These are phyloP conservation scores for Nomada ferruginata DNA, from an alignment of 2,888 invertebrate species.

Conservation along the genomic window DNA sequence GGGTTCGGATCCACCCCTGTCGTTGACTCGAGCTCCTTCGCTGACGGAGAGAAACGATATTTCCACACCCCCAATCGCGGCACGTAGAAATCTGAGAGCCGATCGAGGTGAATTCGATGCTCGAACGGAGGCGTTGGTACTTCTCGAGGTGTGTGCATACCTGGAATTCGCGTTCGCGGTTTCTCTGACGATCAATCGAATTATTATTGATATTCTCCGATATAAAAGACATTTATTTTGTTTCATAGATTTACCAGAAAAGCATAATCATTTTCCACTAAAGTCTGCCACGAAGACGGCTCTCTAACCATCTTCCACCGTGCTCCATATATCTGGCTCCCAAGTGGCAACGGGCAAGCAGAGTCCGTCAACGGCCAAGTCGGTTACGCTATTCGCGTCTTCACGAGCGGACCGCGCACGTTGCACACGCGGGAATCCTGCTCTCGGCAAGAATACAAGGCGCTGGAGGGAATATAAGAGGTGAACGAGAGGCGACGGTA, in stretches of 20 bases:
- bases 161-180: too few species aligned
- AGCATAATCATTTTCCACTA: too few species aligned
- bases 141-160: too few species aligned
- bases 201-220: too few species aligned
- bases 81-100: slow-evolving; percentile 70
- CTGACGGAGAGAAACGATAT: slow-evolving; percentile 50
- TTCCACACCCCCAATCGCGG: slow-evolving; percentile 16
- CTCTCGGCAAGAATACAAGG: slow-evolving; percentile 60
- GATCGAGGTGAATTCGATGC: slow-evolving; percentile 60
- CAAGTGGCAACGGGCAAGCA: neutral
- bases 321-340: neutral
- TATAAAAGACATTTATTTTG: too few species aligned
- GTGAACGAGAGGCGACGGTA: slow-evolving; percentile 17
- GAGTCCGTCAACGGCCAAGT: slow-evolving; percentile 18
- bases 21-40: slow-evolving; percentile 66
- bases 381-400: slow-evolving; percentile 29
- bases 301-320: too few species aligned
- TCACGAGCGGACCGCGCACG: slow-evolving; percentile 24
- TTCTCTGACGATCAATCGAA: too few species aligned
- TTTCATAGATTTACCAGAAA: too few species aligned
- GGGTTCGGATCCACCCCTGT: slow-evolving; percentile 59
- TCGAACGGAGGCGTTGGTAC: slow-evolving; percentile 60
- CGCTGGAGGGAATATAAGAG: slow-evolving; percentile 29
- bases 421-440: slow-evolving; percentile 57
- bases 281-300: too few species aligned